Conservation (phyloP, 2,888 invertebrate species). For the Frankliniella fusca region DNA sequence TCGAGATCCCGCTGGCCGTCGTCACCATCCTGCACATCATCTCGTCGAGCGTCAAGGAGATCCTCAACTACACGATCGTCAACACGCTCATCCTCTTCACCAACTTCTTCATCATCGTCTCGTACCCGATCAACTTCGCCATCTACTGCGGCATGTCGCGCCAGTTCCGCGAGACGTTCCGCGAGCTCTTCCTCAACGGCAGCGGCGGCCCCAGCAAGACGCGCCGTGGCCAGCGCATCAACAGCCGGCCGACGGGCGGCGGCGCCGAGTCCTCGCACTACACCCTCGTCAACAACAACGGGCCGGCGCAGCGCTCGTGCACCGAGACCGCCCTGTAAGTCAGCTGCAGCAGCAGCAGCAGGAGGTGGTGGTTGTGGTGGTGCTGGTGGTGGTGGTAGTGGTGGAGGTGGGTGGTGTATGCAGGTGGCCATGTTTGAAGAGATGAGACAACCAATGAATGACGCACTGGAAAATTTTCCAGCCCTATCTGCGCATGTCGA, state of each 20-base stretch:
- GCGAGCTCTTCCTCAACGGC: conserved; percentile 68
- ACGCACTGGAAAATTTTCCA: not conserved
- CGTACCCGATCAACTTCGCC: conserved; percentile 90
- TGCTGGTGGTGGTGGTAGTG: not conserved
- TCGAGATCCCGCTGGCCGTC: conserved; percentile 79
- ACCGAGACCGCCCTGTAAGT: conserved; percentile 2
- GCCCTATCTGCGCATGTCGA: too few species aligned
- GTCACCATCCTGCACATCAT: conserved; percentile 80
- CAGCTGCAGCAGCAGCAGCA: too few species aligned
- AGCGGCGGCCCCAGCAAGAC: conserved; percentile 65
- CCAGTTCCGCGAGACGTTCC: conserved; percentile 90
- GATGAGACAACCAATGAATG: not conserved
- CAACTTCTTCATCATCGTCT: conserved; percentile 86
- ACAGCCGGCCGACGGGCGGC: conserved; percentile 16
- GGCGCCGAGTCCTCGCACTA: conserved; percentile 14
- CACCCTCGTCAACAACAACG: not conserved
- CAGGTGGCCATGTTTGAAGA: not conserved
- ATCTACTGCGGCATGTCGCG: conserved; percentile 95
- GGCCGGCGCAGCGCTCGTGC: not conserved
- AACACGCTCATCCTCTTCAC: conserved; percentile 75
- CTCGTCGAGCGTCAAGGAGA: conserved; percentile 65
- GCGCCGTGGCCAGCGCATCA: conserved; percentile 44
- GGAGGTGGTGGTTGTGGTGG: too few species aligned
- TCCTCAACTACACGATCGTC: conserved; percentile 71
- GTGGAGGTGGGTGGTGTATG: not conserved